phyloP scores from a whole-genome alignment of 2,113 vertebrate genomes.

The Triplophysa rosa region DNA sequence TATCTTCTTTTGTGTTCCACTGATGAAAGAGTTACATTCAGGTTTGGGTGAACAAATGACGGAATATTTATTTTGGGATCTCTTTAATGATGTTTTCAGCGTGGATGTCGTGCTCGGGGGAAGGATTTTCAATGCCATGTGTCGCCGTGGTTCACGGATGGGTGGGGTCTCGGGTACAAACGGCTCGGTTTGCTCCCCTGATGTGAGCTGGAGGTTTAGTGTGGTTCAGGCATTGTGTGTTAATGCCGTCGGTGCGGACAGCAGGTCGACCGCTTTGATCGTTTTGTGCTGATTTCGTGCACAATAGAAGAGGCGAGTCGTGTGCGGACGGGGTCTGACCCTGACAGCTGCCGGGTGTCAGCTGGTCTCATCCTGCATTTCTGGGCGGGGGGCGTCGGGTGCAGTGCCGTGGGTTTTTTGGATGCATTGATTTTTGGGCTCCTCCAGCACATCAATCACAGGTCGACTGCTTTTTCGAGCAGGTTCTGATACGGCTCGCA shows the following conservation, averaged over 20 bases:
- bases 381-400: slow-evolving; percentile 45
- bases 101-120: background rate
- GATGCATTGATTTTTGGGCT: slow-evolving; percentile 19
- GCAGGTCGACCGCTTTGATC: background rate
- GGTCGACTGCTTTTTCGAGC: slow-evolving; percentile 13
- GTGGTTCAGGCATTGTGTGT: slow-evolving; percentile 69
- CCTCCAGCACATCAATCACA: slow-evolving; percentile 7
- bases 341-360: slow-evolving; percentile 77
- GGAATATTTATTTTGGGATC: too few relatives aligned
- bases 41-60: too few relatives aligned
- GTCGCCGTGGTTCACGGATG: slow-evolving; percentile 58
- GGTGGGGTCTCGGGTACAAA: slow-evolving; percentile 72
- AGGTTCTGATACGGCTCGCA: background rate
- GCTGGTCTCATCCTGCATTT: slow-evolving; percentile 64
- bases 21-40: too few relatives aligned
- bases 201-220: slow-evolving; percentile 67
- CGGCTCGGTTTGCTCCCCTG: slow-evolving; percentile 68
- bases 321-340: slow-evolving; percentile 53
- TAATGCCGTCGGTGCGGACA: slow-evolving; percentile 47
- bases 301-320: slow-evolving; percentile 17
- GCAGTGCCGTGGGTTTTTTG: slow-evolving; percentile 34
- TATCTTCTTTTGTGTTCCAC: too few relatives aligned
- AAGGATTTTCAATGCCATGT: slow-evolving; percentile 34
- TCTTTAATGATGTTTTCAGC: background rate
- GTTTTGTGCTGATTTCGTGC: slow-evolving; percentile 8